Evolutionary conservation across 1,140 invertebrate species (phyloP).

Genomic region (Ectropis grisescens): DNA sequence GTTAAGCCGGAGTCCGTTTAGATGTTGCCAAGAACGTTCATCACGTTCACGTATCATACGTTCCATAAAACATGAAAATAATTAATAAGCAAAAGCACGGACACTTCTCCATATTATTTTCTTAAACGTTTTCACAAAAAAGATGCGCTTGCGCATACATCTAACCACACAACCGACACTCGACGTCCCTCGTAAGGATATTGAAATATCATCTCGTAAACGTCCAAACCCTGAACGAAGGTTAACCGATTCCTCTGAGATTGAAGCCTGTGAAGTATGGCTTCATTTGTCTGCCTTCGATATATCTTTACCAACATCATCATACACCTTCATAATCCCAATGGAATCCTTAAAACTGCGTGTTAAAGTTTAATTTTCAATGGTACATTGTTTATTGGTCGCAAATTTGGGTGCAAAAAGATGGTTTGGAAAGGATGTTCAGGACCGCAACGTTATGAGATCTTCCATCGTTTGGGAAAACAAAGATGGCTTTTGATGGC

Average conservation of each 20-base stretch:
- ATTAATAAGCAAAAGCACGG: too few species aligned
- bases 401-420: constrained; percentile 10
- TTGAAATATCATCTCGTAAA: constrained; percentile 57
- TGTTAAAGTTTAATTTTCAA: too few species aligned
- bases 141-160: too few species aligned
- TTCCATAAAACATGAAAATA: too few species aligned
- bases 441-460: constrained; percentile 48
- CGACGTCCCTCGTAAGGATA: constrained; percentile 45
- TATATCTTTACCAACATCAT: constrained; percentile 29
- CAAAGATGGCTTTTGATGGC: constrained; percentile 49
- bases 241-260: constrained; percentile 25
- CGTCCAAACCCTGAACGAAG: constrained; percentile 25
- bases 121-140: too few species aligned
- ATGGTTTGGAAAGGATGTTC: constrained; percentile 35
- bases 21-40: too few species aligned
- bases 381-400: too few species aligned
- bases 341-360: too few species aligned
- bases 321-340: constrained; percentile 2
- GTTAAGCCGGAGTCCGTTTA: too few species aligned
- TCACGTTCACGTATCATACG: too few species aligned
- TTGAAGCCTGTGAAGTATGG: constrained; percentile 35
- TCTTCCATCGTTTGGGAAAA: constrained; percentile 42
- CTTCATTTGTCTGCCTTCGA: constrained; percentile 54
- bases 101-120: too few species aligned
- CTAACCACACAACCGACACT: constrained; percentile 32